These are phyloP conservation scores for Gallinago undulata DNA, from an alignment of 2,113 vertebrate genomes.

Conservation along the genomic window DNA sequence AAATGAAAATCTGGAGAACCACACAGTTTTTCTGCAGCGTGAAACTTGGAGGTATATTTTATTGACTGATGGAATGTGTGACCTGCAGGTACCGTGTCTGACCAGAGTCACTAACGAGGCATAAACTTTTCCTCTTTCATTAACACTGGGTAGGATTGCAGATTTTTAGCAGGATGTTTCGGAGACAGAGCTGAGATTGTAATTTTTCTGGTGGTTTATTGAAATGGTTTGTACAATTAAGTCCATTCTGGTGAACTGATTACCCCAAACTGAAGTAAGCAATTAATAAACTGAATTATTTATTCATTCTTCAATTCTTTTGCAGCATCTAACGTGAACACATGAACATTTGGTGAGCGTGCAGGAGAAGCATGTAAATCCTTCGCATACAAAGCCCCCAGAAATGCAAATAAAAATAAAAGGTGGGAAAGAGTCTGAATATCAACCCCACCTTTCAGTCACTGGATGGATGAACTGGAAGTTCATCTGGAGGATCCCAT, in stretches of 20 bases:
- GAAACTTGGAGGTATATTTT: background rate
- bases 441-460: background rate
- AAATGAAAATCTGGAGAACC: background rate
- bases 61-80: background rate
- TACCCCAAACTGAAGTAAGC: background rate
- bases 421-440: background rate
- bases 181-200: background rate
- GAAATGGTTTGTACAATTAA: background rate
- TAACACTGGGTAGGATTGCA: background rate
- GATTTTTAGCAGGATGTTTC: background rate
- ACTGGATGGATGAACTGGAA: background rate
- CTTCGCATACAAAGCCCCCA: background rate
- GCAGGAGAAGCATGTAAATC: background rate
- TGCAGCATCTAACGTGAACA: background rate
- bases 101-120: background rate
- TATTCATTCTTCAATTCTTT: background rate
- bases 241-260: background rate
- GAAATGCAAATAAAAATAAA: background rate
- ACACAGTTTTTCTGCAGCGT: background rate
- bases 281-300: background rate
- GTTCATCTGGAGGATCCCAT: background rate
- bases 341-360: too few relatives aligned
- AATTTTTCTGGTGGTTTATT: background rate
- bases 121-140: background rate
- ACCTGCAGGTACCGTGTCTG: background rate